Base-by-base conservation (phyloP, 2,113 vertebrate species). In the Verasper variegatus region DNA sequence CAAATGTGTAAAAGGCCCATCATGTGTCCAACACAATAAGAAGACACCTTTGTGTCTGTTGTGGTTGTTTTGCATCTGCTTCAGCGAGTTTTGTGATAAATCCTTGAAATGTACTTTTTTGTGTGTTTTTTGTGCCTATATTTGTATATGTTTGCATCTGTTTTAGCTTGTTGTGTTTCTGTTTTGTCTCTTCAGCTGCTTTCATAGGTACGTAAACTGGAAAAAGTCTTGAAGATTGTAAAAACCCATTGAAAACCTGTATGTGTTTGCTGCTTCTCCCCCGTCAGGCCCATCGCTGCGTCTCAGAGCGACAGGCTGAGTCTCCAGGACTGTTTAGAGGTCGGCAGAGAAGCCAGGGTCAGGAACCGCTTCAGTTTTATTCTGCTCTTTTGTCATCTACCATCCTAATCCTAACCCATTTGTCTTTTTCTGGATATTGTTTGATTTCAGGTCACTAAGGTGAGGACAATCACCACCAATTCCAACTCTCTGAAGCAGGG, bases 311-410 rank as follows among this genome's bases (percentile, higher is more conserved):
- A 97, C 93, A 96, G 95, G 74, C 87, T 96, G 77, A 89, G 78
- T 64, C 95, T 97, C 15, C 96, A 97, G 89, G 96, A 96, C 67
- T 97, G 96, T 86, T 78, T 97, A 68, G 96, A 97, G 76, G 79
- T 92, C 49, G 95, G 93, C 35, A 92, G 96, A 80, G 87, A 91
- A 72, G 96, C 96, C 70, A 93, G 94, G 95, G 96, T 97, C 81
- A 92, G 94, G 75, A 24, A 6, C 17, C 24, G 2, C 0, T 35
- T 47, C 9, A 12, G 0, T 49, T 37, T 52, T 15, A 5, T 9
- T 54, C 3, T 31, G 9, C 20, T 52, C 1, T n/a, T 31, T 37
- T 24, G 21, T 23, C 54, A 10, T 52, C 5, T 6, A 31, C 31
- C 31, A 31, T 7, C 5, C 31, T 24, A 5, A 31, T 6, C 31